Evolutionary conservation across 1,140 invertebrate species (phyloP).

Genomic region (Plutomurus gul): DNA sequence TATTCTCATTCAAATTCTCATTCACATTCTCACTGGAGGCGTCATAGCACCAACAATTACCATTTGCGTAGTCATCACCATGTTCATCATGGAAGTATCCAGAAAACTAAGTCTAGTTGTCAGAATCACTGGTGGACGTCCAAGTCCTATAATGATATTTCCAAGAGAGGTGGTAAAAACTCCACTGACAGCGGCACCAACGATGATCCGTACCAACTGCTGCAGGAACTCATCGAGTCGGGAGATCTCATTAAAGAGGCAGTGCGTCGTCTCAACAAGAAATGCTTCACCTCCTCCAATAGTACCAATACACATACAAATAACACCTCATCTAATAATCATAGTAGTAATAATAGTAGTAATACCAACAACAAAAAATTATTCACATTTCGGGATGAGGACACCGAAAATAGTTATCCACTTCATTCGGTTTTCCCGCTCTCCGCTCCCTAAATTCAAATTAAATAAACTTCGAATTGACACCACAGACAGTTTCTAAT

Average conservation of each 20-base stretch:
- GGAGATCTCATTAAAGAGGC: conserved; percentile 74
- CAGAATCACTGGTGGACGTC: conserved; percentile 44
- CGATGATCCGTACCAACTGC: conserved; percentile 69
- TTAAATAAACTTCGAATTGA: too few relatives aligned
- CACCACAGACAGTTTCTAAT: too few relatives aligned
- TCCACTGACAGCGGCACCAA: conserved; percentile 37
- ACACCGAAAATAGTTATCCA: conserved; percentile 46
- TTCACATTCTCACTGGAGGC: conserved; percentile 16
- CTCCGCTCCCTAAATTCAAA: conserved; percentile 34
- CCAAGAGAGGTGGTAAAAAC: background rate
- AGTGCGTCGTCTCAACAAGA: conserved; percentile 61
- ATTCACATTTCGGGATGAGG: conserved; percentile 36
- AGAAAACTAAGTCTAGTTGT: conserved; percentile 14
- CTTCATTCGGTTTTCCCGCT: conserved; percentile 25
- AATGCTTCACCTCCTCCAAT: conserved; percentile 20
- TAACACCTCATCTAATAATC: background rate
- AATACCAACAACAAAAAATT: conserved; percentile 11
- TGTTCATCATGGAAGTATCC: conserved; percentile 31
- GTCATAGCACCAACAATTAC: conserved; percentile 33
- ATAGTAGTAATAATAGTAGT: background rate
- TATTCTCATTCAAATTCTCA: conserved; percentile 43
- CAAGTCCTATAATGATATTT: conserved; percentile 33
- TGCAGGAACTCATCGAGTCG: conserved; percentile 67
- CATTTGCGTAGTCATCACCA: conserved; percentile 3
- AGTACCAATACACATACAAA: conserved; percentile 3